Evolutionary conservation across 2,113 vertebrate species (phyloP), one percentile per base, ranked within the genome.

Genomic region (Catharus bicknelli): DNA sequence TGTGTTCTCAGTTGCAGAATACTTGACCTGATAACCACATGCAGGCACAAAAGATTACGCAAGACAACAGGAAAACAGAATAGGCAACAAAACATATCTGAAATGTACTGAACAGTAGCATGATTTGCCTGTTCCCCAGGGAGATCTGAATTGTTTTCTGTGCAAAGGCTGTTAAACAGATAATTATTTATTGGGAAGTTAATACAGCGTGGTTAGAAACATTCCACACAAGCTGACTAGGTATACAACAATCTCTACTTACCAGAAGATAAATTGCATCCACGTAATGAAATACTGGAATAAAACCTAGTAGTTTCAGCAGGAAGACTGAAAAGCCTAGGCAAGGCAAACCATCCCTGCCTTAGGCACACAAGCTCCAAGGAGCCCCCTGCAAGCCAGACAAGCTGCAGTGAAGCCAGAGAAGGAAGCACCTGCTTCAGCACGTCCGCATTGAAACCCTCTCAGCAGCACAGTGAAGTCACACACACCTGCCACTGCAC

Each of bases 161-260:
- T 40, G 36, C 20, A 69, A 50, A 86, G 42, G 19, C 50, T 53
- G 61, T 67, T 94, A 81, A 86, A 88, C 34, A 83, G 63, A 21
- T 76, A 64, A 83, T 50, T 92, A 85, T 53, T 69, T 90, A 88
- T 55, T 66, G 51, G 30, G 34, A 83, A 90, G 32, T 66, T 88
- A 88, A 73, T 55, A 59, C 11, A 66, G 59, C 36, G 6, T 17
- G 5, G 10, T 47, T 59, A 59, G 36, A 69, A 80, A 55, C 30
- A 27, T 61, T 92, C 53, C 42, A 68, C 0, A 0, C 13, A n/a
- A 83, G 86, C 40, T 64, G 9, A 19, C 57, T 51, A 57, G 7
- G 25, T 57, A 68, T 11, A 42, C 36, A 74, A 83, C 22, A 4
- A 57, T 10, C 57, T 75, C 53, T 55, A 16, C 16, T 42, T 34